Percentiles rank a stretch among this genome's conserved stretches.
These are phyloP conservation scores for Philhelius pedissequus DNA, from an alignment of 2,888 invertebrate species.

Conservation along the genomic window DNA sequence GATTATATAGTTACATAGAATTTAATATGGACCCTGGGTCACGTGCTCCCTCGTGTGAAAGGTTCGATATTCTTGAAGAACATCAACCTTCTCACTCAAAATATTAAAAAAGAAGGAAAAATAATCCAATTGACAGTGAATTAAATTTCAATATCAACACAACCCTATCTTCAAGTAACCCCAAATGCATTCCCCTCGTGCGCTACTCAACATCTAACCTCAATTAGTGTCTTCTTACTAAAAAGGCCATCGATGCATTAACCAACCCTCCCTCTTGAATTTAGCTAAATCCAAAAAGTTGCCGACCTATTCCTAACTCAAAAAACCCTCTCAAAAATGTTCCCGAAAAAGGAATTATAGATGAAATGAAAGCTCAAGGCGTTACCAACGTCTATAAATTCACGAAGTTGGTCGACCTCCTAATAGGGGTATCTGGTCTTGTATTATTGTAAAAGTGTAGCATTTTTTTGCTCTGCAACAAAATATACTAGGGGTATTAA, in stretches of 20 bases:
- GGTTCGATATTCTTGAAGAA: neutral
- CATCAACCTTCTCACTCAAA: neutral
- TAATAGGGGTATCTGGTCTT: too few relatives aligned
- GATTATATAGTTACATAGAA: neutral
- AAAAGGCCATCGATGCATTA: conserved; percentile 1
- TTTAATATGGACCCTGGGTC: neutral
- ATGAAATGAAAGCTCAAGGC: conserved; percentile 4
- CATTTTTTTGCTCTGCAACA: too few relatives aligned
- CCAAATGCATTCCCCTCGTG: neutral
- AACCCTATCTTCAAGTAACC: neutral
- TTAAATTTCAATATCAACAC: neutral
- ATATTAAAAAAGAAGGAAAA: neutral
- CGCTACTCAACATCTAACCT: neutral
- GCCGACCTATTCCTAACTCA: neutral
- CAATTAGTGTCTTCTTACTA: neutral
- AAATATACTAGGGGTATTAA: too few relatives aligned
- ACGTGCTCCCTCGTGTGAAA: neutral
- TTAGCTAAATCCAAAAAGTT: neutral
- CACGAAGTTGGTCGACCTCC: neutral
- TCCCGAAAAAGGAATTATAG: neutral
- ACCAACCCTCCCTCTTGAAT: neutral
- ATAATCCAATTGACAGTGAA: neutral
- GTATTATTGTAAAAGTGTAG: too few relatives aligned
- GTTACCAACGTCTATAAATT: neutral
- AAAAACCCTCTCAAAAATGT: conserved; percentile 17